These are phyloP conservation scores for Darevskia nairensis DNA, from an alignment of 2,797 vertebrate species.

Conservation along the genomic window DNA sequence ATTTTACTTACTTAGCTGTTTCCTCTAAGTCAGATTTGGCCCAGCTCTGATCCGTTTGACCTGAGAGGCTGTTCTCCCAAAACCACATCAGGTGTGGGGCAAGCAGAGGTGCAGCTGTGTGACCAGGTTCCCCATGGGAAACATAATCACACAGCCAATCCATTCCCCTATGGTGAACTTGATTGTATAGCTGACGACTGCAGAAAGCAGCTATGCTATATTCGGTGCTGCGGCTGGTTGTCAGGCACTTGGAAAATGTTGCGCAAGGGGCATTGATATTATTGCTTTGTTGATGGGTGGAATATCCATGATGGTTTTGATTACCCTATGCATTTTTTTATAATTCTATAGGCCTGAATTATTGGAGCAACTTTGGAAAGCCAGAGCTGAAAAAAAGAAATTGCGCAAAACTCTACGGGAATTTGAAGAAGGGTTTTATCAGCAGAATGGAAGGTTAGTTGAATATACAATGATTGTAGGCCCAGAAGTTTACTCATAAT, in stretches of 20 bases:
- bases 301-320: background rate
- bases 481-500: conserved; percentile 5
- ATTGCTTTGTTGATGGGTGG: background rate
- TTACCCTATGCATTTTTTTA: conserved; percentile 13
- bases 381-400: conserved; percentile 96
- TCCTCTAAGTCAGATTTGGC: background rate
- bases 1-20: conserved; percentile 20
- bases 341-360: conserved; percentile 90
- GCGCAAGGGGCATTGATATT: background rate
- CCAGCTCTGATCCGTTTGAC: too few relatives aligned
- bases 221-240: too few relatives aligned
- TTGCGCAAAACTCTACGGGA: conserved; percentile 92
- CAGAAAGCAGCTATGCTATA: too few relatives aligned
- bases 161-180: too few relatives aligned
- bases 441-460: conserved; percentile 94
- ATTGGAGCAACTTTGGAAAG: conserved; percentile 97
- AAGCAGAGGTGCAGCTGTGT: too few relatives aligned
- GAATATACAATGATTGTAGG: background rate
- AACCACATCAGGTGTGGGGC: too few relatives aligned
- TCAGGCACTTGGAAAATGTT: too few relatives aligned
- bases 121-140: too few relatives aligned
- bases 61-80: too few relatives aligned
- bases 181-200: too few relatives aligned
- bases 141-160: too few relatives aligned
- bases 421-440: conserved; percentile 96